Percentiles rank a stretch among this genome's conserved stretches.
Conservation (phyloP, 2,113 vertebrate genomes). For the western clawed frog (Xenopus tropicalis) region UCB_Xtro_10.0 CM004446.2:10592501-10593000, state of each 20-base stretch:
- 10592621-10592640: conserved; percentile 3
- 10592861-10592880: conserved; percentile 26
- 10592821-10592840: neutral
- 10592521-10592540: neutral
- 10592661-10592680: neutral
- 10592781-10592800: conserved; percentile 37
- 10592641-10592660: conserved; percentile 3
- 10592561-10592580: conserved; percentile 38
- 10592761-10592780: conserved; percentile 6
- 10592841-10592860: conserved; percentile 1
- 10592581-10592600: conserved; percentile 8
- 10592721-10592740: fast-evolving
- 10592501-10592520: conserved; percentile 10
- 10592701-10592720: neutral
- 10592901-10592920: conserved; percentile 21
- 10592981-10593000: neutral
- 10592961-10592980: conserved; percentile 17
- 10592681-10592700: neutral
- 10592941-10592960: conserved; percentile 26
- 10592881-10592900: conserved; percentile 39
- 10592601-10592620: conserved; percentile 3
- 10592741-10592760: conserved; percentile 15
- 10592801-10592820: conserved; percentile 32
- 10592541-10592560: conserved; percentile 20
- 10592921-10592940: neutral